Evolutionary conservation across 2,797 vertebrate species (phyloP).

Genomic region (Pantherophis vulpinus): DNA sequence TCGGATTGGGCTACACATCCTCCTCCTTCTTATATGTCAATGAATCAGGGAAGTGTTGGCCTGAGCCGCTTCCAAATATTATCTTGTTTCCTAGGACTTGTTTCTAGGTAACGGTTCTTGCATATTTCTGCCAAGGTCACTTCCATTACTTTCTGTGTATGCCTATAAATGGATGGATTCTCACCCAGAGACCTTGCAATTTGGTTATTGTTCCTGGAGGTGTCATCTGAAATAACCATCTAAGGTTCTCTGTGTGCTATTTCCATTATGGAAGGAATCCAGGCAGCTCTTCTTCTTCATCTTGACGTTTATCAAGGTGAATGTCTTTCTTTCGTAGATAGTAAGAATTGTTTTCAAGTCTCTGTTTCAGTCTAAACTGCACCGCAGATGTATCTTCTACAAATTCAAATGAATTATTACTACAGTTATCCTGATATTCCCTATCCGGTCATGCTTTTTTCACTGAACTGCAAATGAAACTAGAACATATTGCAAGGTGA

Average conservation of each 20-base stretch:
- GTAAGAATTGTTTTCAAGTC: neutral
- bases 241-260: neutral
- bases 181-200: neutral
- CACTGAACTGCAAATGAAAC: neutral
- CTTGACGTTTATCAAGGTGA: neutral
- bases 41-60: neutral
- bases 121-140: neutral
- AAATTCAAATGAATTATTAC: neutral
- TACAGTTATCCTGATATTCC: neutral
- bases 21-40: neutral
- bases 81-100: neutral
- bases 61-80: neutral
- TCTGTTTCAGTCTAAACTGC: neutral
- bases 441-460: neutral
- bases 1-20: neutral
- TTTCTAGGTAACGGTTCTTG: neutral
- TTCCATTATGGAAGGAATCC: neutral
- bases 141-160: neutral
- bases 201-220: neutral
- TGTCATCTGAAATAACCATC: neutral
- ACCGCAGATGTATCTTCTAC: neutral
- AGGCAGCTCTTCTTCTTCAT: neutral
- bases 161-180: neutral
- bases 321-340: neutral
- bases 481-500: neutral